These are phyloP conservation scores for Hystrix cristata DNA, from an alignment of 2,113 vertebrate genomes.

Conservation along the genomic window DNA sequence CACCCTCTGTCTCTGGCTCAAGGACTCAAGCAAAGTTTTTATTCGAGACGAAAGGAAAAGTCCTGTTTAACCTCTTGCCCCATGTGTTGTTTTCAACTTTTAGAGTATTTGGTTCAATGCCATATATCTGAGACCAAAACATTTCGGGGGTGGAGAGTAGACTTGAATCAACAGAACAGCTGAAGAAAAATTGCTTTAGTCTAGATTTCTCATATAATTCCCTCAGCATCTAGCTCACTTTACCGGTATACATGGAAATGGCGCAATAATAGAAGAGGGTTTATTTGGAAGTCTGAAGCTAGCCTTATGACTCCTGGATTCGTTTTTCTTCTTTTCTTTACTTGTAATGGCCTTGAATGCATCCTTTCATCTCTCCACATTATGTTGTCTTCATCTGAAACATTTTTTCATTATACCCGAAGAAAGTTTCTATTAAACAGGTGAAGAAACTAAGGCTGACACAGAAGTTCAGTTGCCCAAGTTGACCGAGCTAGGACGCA, in stretches of 20 bases:
- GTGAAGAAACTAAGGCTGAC: neutral
- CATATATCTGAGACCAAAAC: neutral
- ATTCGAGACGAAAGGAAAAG: neutral
- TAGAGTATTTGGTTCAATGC: neutral
- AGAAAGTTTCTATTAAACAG: slow-evolving; percentile 32
- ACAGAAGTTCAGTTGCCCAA: neutral
- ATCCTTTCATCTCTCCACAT: neutral
- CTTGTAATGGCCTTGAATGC: neutral
- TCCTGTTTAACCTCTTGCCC: neutral
- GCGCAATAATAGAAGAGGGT: neutral
- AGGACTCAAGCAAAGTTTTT: neutral
- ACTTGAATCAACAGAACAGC: neutral
- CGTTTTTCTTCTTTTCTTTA: neutral
- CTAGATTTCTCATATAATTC: neutral
- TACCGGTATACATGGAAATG: neutral
- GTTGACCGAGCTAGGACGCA: neutral
- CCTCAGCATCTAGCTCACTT: neutral
- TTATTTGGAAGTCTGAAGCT: neutral
- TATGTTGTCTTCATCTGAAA: neutral
- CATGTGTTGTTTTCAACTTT: neutral
- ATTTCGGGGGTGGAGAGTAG: neutral
- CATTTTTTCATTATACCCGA: slow-evolving; percentile 1
- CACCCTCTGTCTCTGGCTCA: neutral
- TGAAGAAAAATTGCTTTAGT: slow-evolving; percentile 13
- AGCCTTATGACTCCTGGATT: neutral